These are phyloP conservation scores for Electrona antarctica DNA, from an alignment of 2,113 vertebrate genomes.

Conservation along the genomic window DNA sequence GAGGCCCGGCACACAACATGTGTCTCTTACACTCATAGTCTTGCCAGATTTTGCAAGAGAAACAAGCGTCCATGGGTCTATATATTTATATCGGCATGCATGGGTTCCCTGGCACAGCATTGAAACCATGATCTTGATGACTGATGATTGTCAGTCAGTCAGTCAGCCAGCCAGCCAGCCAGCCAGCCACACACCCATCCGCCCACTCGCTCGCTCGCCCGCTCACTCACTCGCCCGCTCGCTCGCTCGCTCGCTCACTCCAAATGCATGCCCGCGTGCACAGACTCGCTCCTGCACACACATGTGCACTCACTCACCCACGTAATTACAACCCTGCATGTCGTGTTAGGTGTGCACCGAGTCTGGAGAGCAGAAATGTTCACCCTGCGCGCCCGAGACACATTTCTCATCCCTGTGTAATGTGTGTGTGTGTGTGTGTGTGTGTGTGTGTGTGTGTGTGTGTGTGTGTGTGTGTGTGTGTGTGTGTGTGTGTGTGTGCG, in stretches of 20 bases:
- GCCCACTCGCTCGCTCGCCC: no score
- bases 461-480: no score
- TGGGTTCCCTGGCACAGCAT: no score
- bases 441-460: no score
- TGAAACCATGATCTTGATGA: no score
- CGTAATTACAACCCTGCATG: slow-evolving; percentile 61
- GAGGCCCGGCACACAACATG: background rate
- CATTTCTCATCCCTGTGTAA: slow-evolving; percentile 58
- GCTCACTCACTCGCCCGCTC: background rate
- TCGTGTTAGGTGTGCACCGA: slow-evolving; percentile 60
- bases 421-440: background rate
- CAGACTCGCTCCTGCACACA: background rate
- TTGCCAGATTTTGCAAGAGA: no score
- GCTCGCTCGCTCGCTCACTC: no score
- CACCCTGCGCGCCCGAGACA: slow-evolving; percentile 56
- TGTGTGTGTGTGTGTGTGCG: no score
- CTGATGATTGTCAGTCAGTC: background rate
- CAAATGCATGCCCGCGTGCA: background rate
- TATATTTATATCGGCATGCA: no score
- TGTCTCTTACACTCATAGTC: background rate
- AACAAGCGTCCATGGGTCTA: no score
- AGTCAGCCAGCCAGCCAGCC: no score
- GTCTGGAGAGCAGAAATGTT: slow-evolving; percentile 51
- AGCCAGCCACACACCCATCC: no score
- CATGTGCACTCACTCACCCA: slow-evolving; percentile 20